Evolutionary conservation across 2,113 vertebrate genomes (phyloP).

Genomic region (Cinclus mexicanus): DNA sequence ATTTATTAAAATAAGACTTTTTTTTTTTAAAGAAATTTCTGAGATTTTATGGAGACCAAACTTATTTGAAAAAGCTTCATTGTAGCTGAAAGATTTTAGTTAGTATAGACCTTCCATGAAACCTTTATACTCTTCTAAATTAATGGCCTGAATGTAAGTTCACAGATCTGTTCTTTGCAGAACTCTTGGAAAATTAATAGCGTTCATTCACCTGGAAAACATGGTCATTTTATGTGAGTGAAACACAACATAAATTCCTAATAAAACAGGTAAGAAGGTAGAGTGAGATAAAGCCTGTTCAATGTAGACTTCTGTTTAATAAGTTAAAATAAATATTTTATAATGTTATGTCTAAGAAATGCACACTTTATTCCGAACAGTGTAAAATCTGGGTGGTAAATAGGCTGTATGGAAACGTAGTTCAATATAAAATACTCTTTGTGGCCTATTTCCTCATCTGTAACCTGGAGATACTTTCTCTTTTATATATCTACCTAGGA

Average conservation of each 20-base stretch:
- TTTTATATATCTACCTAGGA: not conserved
- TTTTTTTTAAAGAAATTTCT: not conserved
- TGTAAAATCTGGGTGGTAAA: not conserved
- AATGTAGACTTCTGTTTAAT: not conserved
- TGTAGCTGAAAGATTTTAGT: not conserved
- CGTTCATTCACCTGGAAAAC: not conserved
- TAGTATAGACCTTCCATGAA: not conserved
- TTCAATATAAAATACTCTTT: not conserved
- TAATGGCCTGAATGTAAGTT: not conserved
- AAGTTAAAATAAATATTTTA: not conserved
- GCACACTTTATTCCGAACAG: not conserved
- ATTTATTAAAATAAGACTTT: not conserved
- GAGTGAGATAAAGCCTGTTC: not conserved
- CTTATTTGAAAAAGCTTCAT: not conserved
- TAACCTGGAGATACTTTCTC: not conserved
- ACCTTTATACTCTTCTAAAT: not conserved
- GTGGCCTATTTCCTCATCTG: not conserved
- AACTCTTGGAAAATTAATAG: not conserved
- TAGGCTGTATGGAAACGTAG: not conserved
- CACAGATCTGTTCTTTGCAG: not conserved
- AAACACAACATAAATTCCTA: not conserved
- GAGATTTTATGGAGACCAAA: not conserved
- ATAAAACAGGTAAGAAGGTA: not conserved
- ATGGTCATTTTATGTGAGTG: not conserved
- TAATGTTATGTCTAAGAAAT: not conserved